These are phyloP conservation scores for Naso thynnoides DNA, from an alignment of 2,797 vertebrate species.

Conservation along the genomic window DNA sequence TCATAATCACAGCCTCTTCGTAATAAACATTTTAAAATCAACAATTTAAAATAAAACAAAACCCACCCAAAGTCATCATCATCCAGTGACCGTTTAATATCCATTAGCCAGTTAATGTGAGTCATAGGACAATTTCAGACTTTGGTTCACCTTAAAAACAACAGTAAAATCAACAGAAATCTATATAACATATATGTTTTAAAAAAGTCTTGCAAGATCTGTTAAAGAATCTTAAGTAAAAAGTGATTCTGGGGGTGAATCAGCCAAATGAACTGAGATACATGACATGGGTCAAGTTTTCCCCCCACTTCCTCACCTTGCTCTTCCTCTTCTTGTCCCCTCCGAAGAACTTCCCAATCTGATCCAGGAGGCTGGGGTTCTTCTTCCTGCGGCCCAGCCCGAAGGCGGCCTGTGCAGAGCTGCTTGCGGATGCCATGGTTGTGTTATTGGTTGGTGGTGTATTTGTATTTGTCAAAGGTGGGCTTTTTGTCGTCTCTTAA, in stretches of 20 bases:
- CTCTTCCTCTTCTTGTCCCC: slow-evolving; percentile 96
- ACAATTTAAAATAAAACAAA: slow-evolving; percentile 2
- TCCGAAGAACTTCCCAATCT: slow-evolving; percentile 97
- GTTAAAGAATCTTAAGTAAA: slow-evolving; percentile 45
- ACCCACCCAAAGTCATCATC: slow-evolving; percentile 62
- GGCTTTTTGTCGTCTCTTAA: slow-evolving; percentile 63
- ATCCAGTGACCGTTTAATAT: slow-evolving; percentile 48
- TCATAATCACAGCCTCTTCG: slow-evolving; percentile 57
- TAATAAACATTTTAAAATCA: slow-evolving; percentile 23
- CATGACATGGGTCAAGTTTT: slow-evolving; percentile 27
- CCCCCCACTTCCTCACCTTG: slow-evolving; percentile 93
- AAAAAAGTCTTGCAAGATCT: slow-evolving; percentile 39
- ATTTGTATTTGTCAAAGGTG: slow-evolving; percentile 54
- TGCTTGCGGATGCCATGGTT: slow-evolving; percentile 93
- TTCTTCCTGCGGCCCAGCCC: slow-evolving; percentile 90
- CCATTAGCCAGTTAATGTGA: slow-evolving; percentile 28
- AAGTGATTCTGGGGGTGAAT: slow-evolving; percentile 53
- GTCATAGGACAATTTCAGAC: slow-evolving; percentile 48
- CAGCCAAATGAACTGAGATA: slow-evolving; percentile 48
- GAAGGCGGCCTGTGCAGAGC: slow-evolving; percentile 90
- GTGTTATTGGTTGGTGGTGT: slow-evolving; percentile 71
- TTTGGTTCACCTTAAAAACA: slow-evolving; percentile 56
- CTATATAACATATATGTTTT: slow-evolving; percentile 26
- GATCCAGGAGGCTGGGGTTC: slow-evolving; percentile 94
- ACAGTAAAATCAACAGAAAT: slow-evolving; percentile 50